Base-by-base conservation (phyloP, 2,797 vertebrate genomes). In the Lates japonicus region DNA sequence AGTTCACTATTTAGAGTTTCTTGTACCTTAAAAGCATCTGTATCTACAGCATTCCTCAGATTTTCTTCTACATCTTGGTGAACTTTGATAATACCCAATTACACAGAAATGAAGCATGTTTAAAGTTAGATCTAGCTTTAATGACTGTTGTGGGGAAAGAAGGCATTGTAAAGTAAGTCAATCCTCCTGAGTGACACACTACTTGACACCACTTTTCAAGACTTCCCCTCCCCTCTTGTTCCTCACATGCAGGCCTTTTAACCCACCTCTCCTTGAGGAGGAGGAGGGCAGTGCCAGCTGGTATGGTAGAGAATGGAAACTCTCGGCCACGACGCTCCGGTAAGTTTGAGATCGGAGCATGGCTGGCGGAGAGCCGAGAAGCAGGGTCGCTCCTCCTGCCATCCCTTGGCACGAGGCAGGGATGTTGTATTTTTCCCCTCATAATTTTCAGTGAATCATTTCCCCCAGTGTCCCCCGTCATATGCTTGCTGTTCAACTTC, bases 221-320 rank as follows among this genome's bases (percentile, higher is more conserved):
- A 35, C 12, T 8, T 8, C 35, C 70, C 59, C 29, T 63, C 74
- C 64, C 65, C 29, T 76, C 65, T 79, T 88, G 73, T 88, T 69
- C 88, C 78, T 84, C 79, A 82, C 79, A 81, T 81, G 67, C 90
- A 91, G 93, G 91, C 80, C 88, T 90, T 68, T 88, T 92, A 74
- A 60, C 77, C 85, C 92, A 91, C 74, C 89, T 93, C 85, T 93
- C 92, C 77, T 84, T 91, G 83, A 87, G 64, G 80, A 87, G 91
- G 88, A 81, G 87, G 87, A 90, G 85, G 83, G 86, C 88, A 14
- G 83, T 63, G 71, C 88, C 90, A 35, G 81, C 89, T 25, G 78
- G 51, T 65, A 67, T 64, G 52, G 54, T 90, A 73, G 88, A 90
- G 74, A 93, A 90, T 5, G 91, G 91, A 63, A 90, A 86, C 61